A percentile compares a stretch with the other conserved stretches of the same genome.
phyloP scores from a whole-genome alignment of 2,113 vertebrate species.

The Gopherus evgoodei region DNA sequence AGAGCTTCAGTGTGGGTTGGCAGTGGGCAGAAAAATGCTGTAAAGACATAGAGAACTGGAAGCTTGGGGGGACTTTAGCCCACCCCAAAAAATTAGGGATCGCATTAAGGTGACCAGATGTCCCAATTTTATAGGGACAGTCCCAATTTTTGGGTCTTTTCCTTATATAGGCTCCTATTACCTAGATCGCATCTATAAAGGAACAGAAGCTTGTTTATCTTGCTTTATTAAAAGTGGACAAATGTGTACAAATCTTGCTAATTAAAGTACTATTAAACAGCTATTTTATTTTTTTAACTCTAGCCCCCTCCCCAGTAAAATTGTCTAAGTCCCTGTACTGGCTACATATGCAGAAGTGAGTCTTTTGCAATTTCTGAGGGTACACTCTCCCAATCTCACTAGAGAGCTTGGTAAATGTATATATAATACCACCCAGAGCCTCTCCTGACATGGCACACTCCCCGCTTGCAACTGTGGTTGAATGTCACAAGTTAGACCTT shows the following conservation, averaged over 20 bases:
- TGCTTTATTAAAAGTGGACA: no score
- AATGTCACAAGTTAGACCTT: background rate
- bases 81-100: no score
- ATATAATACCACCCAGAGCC: background rate
- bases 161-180: no score
- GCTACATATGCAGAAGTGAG: background rate
- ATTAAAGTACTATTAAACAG: no score
- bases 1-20: background rate
- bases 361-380: conserved; percentile 22
- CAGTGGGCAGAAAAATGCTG: background rate
- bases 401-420: background rate
- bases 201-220: no score
- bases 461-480: background rate
- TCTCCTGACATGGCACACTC: background rate
- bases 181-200: no score
- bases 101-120: no score
- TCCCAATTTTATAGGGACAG: no score
- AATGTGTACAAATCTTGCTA: no score
- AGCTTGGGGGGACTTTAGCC: no score
- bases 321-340: background rate
- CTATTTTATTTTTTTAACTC: background rate
- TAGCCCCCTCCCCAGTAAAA: background rate
- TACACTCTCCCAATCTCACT: conserved; percentile 1
- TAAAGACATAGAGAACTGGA: no score
- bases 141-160: no score